phyloP scores from a whole-genome alignment of 2,113 vertebrate genomes.

The Struthidea cinerea region DNA sequence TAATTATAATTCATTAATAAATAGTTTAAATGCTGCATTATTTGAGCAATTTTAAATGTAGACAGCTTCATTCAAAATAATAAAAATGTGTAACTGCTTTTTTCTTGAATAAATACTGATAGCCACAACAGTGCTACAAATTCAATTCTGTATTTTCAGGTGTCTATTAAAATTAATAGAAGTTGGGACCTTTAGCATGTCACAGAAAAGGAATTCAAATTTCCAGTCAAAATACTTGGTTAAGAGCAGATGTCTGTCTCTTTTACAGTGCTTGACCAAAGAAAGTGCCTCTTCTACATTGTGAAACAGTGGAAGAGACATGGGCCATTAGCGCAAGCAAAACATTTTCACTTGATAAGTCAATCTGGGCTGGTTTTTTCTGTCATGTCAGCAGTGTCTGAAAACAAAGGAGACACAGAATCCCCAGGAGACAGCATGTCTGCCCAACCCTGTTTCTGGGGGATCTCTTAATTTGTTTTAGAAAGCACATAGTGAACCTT shows the following conservation, averaged over 20 bases:
- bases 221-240: background rate
- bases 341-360: conserved; percentile 68
- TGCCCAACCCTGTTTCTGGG: background rate
- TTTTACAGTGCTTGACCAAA: conserved; percentile 1
- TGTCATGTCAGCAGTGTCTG: conserved; percentile 49
- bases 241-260: background rate
- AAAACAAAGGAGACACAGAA: conserved; percentile 56
- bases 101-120: background rate
- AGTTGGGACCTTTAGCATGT: background rate
- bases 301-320: conserved; percentile 47
- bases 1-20: background rate
- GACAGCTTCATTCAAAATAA: background rate
- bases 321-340: conserved; percentile 57
- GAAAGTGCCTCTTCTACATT: conserved; percentile 3
- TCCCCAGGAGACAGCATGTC: conserved; percentile 68
- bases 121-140: background rate
- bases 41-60: background rate
- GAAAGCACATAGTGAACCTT: conserved; percentile 19
- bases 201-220: background rate
- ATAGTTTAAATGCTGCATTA: background rate
- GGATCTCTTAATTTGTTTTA: conserved; percentile 33
- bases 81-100: background rate
- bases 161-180: background rate
- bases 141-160: background rate
- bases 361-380: conserved; percentile 43